Evolutionary conservation across 2,797 vertebrate species (phyloP).

Genomic region (Remorina albescens): DNA sequence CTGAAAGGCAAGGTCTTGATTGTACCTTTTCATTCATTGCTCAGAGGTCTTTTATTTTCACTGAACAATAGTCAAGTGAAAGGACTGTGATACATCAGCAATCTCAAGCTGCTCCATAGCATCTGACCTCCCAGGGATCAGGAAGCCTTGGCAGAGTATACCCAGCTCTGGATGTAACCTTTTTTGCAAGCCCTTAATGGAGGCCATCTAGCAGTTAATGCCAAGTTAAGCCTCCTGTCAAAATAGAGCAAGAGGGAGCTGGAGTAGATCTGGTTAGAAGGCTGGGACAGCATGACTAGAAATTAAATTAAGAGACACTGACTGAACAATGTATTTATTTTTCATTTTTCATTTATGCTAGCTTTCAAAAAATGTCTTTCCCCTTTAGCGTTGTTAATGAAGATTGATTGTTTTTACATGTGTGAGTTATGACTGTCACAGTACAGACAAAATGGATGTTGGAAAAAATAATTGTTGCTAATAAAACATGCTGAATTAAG

Average conservation of each 20-base stretch:
- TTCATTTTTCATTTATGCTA: neutral
- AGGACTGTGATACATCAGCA: constrained; percentile 1
- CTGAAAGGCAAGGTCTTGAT: neutral
- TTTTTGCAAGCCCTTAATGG: constrained; percentile 40
- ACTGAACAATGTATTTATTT: too few relatives aligned
- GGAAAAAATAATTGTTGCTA: neutral
- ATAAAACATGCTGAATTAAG: neutral
- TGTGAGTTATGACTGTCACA: neutral
- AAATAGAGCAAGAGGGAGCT: constrained; percentile 26
- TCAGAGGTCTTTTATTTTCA: constrained; percentile 11
- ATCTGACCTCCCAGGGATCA: constrained; percentile 1
- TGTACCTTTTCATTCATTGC: constrained; percentile 3
- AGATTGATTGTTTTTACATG: neutral
- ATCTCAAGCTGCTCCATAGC: constrained; percentile 7
- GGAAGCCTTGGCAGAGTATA: neutral
- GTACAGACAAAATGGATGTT: neutral
- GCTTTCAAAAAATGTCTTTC: neutral
- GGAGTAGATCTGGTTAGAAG: constrained; percentile 1
- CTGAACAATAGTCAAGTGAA: constrained; percentile 4
- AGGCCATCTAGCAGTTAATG: constrained; percentile 47
- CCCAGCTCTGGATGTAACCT: constrained; percentile 26
- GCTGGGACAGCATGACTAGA: neutral
- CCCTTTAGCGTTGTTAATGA: neutral
- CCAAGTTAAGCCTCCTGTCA: constrained; percentile 43
- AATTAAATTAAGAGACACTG: neutral